Conservation (phyloP, 2,113 vertebrate species). For the Calyptomena viridis region DNA sequence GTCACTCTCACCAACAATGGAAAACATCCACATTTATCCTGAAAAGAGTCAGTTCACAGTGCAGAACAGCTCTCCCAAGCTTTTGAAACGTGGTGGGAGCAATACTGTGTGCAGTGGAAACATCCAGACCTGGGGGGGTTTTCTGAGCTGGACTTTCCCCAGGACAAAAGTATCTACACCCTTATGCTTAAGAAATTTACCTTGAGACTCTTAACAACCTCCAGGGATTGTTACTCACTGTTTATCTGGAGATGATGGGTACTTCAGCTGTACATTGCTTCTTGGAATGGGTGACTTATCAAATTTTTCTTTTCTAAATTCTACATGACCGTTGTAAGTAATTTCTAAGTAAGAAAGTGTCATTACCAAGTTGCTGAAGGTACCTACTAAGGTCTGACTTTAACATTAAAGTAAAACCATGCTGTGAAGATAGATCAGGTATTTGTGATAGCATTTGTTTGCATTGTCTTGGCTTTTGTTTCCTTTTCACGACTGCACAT, state of each 20-base stretch:
- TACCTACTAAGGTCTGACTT: neutral
- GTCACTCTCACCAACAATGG: neutral
- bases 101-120: neutral
- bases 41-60: neutral
- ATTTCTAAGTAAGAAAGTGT: neutral
- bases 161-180: neutral
- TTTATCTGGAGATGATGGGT: neutral
- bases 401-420: neutral
- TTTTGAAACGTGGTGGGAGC: neutral
- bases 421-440: neutral
- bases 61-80: neutral
- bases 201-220: neutral
- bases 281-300: neutral
- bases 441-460: neutral
- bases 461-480: neutral
- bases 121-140: neutral
- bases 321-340: neutral
- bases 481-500: neutral
- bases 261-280: neutral
- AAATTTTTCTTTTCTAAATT: neutral
- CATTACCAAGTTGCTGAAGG: neutral
- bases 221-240: neutral
- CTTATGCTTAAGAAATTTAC: neutral
- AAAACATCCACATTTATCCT: neutral
- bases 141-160: constrained; percentile 22